phyloP scores from a whole-genome alignment of 2,797 vertebrate genomes.

The Molossus alvarezi region DNA sequence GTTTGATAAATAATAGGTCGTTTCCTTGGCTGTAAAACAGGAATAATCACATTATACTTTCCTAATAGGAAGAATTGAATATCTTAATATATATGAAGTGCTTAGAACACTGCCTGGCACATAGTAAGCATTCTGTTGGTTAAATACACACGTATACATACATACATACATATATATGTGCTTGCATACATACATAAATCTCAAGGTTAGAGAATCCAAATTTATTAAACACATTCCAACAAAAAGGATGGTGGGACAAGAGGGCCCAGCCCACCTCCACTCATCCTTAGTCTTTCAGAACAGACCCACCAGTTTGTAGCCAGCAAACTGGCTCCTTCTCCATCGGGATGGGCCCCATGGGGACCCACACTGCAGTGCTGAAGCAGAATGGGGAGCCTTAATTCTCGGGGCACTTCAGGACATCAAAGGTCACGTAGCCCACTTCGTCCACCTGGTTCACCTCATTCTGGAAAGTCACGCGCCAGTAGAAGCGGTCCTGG shows the following conservation, averaged over 20 bases:
- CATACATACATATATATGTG: background rate
- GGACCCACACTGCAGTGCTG: background rate
- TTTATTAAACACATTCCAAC: slow-evolving; percentile 83
- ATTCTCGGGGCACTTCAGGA: slow-evolving; percentile 93
- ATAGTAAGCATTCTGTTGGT: background rate
- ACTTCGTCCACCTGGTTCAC: slow-evolving; percentile 95
- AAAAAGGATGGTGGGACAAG: slow-evolving; percentile 52
- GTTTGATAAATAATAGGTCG: slow-evolving; percentile 34
- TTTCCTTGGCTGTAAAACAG: slow-evolving; percentile 46
- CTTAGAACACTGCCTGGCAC: background rate
- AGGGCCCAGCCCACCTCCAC: slow-evolving; percentile 75
- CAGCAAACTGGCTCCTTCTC: slow-evolving; percentile 63
- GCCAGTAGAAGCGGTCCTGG: slow-evolving; percentile 95
- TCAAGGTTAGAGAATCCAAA: slow-evolving; percentile 57
- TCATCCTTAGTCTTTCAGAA: slow-evolving; percentile 27
- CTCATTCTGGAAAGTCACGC: slow-evolving; percentile 93
- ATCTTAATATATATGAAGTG: slow-evolving; percentile 37
- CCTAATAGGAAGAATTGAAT: slow-evolving; percentile 35
- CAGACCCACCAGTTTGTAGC: slow-evolving; percentile 68
- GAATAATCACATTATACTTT: slow-evolving; percentile 53
- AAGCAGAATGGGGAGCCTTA: slow-evolving; percentile 65
- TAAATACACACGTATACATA: background rate
- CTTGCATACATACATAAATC: background rate
- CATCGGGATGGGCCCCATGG: background rate
- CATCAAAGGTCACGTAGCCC: slow-evolving; percentile 94